Percentiles rank a stretch among this genome's conserved stretches.
Evolutionary conservation across 2,888 invertebrate genomes (phyloP).

Genomic region (Alcis repandata): DNA sequence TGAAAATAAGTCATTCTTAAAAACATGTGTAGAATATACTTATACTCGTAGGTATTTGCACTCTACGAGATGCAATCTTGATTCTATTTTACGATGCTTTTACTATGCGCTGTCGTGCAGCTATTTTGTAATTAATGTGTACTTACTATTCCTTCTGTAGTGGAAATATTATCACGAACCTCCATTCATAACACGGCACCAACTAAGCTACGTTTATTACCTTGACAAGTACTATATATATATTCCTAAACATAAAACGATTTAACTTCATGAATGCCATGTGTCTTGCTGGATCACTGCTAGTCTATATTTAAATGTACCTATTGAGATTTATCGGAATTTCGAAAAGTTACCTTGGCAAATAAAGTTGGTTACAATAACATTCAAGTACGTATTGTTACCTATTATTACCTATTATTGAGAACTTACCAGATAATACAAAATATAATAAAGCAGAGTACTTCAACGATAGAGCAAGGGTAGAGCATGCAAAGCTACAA

Average conservation of each 20-base stretch:
- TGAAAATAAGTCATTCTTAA: no score
- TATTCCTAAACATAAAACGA: no score
- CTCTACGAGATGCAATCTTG: background rate
- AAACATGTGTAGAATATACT: no score
- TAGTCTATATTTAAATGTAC: no score
- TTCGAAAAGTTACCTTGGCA: no score
- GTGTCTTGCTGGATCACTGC: no score
- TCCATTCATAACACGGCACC: conserved; percentile 3
- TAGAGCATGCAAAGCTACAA: conserved; percentile 13
- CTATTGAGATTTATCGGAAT: no score
- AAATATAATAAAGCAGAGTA: background rate
- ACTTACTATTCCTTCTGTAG: conserved; percentile 20
- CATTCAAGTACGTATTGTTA: no score
- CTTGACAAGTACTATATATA: no score
- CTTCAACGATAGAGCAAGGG: background rate
- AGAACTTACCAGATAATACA: background rate
- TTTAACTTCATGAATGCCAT: no score
- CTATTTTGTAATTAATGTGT: conserved; percentile 39
- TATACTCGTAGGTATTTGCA: background rate
- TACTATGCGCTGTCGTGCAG: conserved; percentile 34
- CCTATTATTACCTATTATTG: no score
- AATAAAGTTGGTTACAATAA: no score
- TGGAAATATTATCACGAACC: conserved; percentile 41
- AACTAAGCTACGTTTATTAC: background rate
- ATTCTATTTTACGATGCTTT: conserved; percentile 1